Base-by-base conservation (phyloP, 1,140 invertebrate genomes). In the Drosophila seguyi region DNA sequence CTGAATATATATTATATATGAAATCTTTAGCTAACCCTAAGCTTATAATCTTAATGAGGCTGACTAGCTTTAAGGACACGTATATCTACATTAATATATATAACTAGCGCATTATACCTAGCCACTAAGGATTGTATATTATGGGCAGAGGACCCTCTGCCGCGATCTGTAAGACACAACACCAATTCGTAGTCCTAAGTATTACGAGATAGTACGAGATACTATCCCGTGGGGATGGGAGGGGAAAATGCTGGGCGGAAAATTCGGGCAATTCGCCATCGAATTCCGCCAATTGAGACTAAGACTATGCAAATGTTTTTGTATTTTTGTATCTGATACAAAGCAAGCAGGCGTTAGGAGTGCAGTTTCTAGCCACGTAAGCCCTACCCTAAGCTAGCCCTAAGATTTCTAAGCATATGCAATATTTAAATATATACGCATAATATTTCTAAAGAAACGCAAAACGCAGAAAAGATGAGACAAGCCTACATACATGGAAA, bases 241-340 rank as follows among this genome's bases (percentile, higher is more conserved):
- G 59, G 45, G 20, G 39, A 34, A 34, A 34, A 52, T 34, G 27
- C 62, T 56, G 48, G 62, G n/a, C n/a, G 58, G 60, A 50, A 42
- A 67, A 50, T 61, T 69, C 56, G 34, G 18, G 22, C 31, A 59
- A 36, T 44, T 50, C 47, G 47, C 47, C 13, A 18, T 31, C 47
- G 47, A 18, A 50, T 11, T 47, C 76, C 80, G 60, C 60, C 79
- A 81, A 84, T 84, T 88, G 85, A 88, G 84, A 88, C 85, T 85
- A 88, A 88, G 85, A 88, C 84, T 88, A 78, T 73, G 80, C 85
- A 71, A 90, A 75, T 81, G 73, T 76, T 59, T 81, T 88, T 90
- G 81, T 90, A 90, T 90, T 90, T 90, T 90, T 90, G 81, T 90
- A 90, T 90, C 61, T 83, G 81, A 90, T 90, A 81, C 85, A 81